Evolutionary conservation across 2,888 invertebrate species (phyloP), one percentile per base, ranked within the genome.

Genomic region (Girardia tigrina): DNA sequence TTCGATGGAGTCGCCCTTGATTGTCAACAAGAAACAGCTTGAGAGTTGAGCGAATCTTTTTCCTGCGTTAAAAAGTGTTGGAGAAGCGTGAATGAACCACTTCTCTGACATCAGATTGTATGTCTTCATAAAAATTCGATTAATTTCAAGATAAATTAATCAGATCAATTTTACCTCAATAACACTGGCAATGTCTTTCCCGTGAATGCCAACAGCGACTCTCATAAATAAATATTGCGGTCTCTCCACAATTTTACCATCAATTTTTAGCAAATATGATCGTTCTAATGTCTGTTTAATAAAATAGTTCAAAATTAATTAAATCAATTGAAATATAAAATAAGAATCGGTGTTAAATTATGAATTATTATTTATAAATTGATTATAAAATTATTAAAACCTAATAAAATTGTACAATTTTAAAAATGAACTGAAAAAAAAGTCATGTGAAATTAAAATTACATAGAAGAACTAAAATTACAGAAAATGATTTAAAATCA

Each of bases 211-310:
- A 78, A 99, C 90, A 1, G 97, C 86, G 0, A 95, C 95, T 80
- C 98, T 86, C 98, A 98, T 98, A 77, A 98, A 85, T 94, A 98
- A 92, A 81, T 98, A 95, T 82, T 98, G 97, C 0, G 98, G 98
- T 28, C 98, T 88, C 84, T 98, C 98, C 0, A 88, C 94, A 73
- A 94, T 90, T 83, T 92, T 92, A 0, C 90, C 90, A 82, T 92
- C 88, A 74, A 94, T 91, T 86, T 91, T 93, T 77, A 97, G 85
- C 78, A 98, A 86, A 84, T 98, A 98, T 0, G 95, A 94, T 71
- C 92, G 88, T 82, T 98, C 97, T 75, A 98, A 85, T 0, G 97
- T 98, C 87, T 87, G n/a, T n/a, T n/a, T n/a, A n/a, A n/a, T n/a
- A n/a, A n/a, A n/a, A n/a, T n/a, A n/a, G n/a, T n/a, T n/a, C n/a